Conservation (phyloP, 2,888 invertebrate genomes). For the Slavum lentiscoides region DNA sequence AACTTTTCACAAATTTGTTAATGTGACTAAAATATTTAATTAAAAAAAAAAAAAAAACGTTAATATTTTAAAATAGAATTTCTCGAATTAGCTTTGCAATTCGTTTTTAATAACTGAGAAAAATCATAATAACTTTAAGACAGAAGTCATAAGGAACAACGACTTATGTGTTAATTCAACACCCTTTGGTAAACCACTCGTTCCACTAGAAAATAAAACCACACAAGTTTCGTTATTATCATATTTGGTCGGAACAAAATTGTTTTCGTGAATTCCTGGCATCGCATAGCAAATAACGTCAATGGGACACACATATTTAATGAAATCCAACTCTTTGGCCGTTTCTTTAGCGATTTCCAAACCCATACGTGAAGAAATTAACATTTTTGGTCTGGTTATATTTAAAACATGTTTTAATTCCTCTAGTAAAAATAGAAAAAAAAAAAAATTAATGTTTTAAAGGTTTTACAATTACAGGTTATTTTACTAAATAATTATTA, state of each 20-base stretch:
- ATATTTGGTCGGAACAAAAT: conserved; percentile 6
- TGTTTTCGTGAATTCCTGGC: background rate
- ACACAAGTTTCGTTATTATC: conserved; percentile 58
- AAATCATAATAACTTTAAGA: conserved; percentile 38
- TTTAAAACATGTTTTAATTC: conserved; percentile 29
- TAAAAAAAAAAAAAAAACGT: too few species aligned
- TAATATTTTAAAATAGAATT: background rate
- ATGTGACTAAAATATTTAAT: background rate
- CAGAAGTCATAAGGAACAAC: conserved; percentile 40
- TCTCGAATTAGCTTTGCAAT: background rate
- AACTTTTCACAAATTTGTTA: background rate
- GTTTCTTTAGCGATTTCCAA: background rate
- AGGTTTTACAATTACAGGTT: too few species aligned
- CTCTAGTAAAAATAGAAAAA: conserved; percentile 9
- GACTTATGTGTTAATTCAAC: conserved; percentile 68
- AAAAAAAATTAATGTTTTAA: background rate
- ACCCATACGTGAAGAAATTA: conserved; percentile 5
- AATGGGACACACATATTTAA: conserved; percentile 26
- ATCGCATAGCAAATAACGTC: background rate
- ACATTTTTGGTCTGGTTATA: conserved; percentile 33
- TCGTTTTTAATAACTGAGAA: background rate
- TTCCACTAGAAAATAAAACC: conserved; percentile 83
- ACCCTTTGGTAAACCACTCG: conserved; percentile 80
- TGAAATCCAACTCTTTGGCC: background rate
- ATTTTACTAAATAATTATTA: conserved; percentile 57